Conservation (phyloP, 2,797 vertebrate genomes). For the Sebastes miniatus region DNA sequence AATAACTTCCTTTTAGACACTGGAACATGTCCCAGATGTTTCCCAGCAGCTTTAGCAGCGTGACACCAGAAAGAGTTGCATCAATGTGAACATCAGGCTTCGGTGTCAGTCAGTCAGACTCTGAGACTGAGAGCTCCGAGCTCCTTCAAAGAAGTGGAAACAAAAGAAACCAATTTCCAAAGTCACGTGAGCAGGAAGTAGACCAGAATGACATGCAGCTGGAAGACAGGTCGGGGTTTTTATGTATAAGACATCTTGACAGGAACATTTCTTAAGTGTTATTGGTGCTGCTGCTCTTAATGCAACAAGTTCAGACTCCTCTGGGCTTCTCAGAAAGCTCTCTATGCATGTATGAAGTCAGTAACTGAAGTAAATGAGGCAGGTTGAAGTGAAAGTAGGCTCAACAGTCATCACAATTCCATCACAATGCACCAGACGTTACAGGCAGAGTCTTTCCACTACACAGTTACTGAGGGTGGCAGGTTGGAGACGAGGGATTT, state of each 20-base stretch:
- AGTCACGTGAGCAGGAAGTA: neutral
- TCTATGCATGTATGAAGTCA: neutral
- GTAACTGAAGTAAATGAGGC: neutral
- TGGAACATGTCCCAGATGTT: neutral
- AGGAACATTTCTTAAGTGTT: neutral
- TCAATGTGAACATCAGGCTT: neutral
- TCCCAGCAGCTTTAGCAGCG: neutral
- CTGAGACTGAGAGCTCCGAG: neutral
- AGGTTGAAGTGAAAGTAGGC: neutral
- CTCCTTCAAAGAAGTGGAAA: neutral
- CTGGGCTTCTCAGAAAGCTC: neutral
- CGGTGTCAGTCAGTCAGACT: neutral
- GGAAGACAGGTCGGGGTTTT: neutral
- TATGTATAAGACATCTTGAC: neutral
- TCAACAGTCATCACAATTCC: neutral
- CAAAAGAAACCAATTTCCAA: neutral
- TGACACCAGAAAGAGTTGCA: neutral
- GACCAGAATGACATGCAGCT: neutral
- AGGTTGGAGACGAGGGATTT: neutral
- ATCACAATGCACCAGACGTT: neutral
- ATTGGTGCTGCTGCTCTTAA: neutral
- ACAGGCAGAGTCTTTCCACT: neutral
- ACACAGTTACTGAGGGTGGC: neutral
- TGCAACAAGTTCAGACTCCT: conserved; percentile 5
- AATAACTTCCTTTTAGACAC: neutral